These are phyloP conservation scores for Trachops cirrhosus DNA, from an alignment of 2,797 vertebrate species.

Conservation along the genomic window DNA sequence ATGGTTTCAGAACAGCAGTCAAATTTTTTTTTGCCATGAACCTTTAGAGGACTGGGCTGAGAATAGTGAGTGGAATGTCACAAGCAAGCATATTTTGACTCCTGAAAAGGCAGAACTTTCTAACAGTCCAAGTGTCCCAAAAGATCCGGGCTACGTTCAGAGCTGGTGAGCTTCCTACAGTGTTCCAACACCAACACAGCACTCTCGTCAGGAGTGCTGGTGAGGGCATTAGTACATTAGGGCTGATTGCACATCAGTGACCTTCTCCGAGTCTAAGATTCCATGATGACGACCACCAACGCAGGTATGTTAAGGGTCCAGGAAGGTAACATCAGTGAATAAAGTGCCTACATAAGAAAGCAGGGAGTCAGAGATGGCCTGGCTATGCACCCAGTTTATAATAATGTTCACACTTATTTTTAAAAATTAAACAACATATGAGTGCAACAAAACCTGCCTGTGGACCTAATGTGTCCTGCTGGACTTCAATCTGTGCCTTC, in stretches of 20 bases:
- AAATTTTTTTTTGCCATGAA: background rate
- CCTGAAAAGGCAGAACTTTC: background rate
- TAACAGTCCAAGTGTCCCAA: background rate
- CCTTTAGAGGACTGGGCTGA: background rate
- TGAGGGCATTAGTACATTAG: background rate
- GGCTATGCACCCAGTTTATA: fast-evolving
- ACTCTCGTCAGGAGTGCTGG: background rate
- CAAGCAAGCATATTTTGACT: background rate
- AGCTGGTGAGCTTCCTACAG: background rate
- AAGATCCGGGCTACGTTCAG: background rate
- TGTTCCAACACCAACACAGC: too few species aligned
- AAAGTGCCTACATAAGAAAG: background rate
- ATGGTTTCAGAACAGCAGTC: background rate
- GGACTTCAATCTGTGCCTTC: background rate
- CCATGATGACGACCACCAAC: background rate
- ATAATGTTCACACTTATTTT: background rate
- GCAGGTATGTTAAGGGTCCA: background rate
- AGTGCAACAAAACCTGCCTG: background rate
- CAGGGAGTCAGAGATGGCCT: background rate
- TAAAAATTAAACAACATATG: background rate
- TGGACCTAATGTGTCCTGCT: background rate
- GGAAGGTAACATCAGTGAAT: background rate
- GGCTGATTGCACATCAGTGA: background rate
- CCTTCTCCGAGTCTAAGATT: background rate
- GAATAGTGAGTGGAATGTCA: background rate